Conservation (phyloP, 1,140 invertebrate species). For the Sesamia nonagrioides region DNA sequence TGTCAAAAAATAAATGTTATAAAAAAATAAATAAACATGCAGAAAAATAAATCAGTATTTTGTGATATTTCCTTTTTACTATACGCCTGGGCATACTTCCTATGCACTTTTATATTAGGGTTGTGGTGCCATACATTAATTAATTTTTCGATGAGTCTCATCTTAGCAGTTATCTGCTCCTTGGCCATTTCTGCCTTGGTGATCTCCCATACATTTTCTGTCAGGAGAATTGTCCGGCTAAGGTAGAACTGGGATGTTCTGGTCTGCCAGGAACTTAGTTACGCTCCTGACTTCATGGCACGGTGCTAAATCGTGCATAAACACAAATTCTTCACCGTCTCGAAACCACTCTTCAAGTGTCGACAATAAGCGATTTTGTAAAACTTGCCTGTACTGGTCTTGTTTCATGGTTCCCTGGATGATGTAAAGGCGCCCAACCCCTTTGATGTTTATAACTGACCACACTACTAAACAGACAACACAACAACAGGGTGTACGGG, state of each 20-base stretch:
- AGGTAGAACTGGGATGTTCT: slow-evolving; percentile 16
- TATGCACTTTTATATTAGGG: slow-evolving; percentile 18
- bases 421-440: slow-evolving; percentile 51
- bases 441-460: slow-evolving; percentile 50
- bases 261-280: slow-evolving; percentile 18
- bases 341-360: slow-evolving; percentile 21
- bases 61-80: neutral
- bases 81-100: neutral
- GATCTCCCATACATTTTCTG: slow-evolving; percentile 16
- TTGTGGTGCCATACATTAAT: slow-evolving; percentile 19
- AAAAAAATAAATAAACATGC: no score
- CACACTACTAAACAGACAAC: slow-evolving; percentile 50
- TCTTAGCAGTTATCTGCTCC: slow-evolving; percentile 15
- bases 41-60: no score
- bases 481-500: no score
- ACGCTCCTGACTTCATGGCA: slow-evolving; percentile 15
- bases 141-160: slow-evolving; percentile 1
- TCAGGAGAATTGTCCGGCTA: slow-evolving; percentile 25
- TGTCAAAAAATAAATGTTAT: no score
- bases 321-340: slow-evolving; percentile 7
- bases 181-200: slow-evolving; percentile 24
- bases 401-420: slow-evolving; percentile 53
- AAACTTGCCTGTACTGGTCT: slow-evolving; percentile 51
- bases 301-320: slow-evolving; percentile 22
- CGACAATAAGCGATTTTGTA: slow-evolving; percentile 50